Conservation (phyloP, 1,140 invertebrate species). For the Paracyclopina nana region DNA sequence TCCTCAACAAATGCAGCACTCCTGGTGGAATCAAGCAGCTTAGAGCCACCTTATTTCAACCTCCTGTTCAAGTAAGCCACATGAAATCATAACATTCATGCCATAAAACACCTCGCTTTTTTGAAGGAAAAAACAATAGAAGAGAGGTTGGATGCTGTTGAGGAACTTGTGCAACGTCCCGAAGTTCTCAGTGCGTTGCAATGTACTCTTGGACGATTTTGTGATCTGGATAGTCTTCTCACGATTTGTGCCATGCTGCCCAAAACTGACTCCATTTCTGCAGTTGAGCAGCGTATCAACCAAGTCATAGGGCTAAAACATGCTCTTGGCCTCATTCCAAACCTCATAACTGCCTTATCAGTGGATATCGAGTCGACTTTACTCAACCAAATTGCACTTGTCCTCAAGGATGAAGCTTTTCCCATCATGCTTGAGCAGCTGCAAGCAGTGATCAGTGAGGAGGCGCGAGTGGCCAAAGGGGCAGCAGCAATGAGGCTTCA, state of each 20-base stretch:
- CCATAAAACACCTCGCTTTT: not conserved
- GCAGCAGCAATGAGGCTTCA: slow-evolving; percentile 43
- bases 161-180: slow-evolving; percentile 45
- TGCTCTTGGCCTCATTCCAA: slow-evolving; percentile 44
- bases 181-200: slow-evolving; percentile 35
- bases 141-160: slow-evolving; percentile 44
- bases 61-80: slow-evolving; percentile 31
- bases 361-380: slow-evolving; percentile 35
- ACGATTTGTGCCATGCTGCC: slow-evolving; percentile 17
- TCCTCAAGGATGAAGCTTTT: slow-evolving; percentile 30
- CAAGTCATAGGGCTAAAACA: slow-evolving; percentile 56
- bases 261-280: not conserved
- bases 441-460: slow-evolving; percentile 44
- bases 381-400: slow-evolving; percentile 28
- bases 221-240: slow-evolving; percentile 40
- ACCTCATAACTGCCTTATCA: slow-evolving; percentile 38
- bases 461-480: slow-evolving; percentile 46
- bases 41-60: slow-evolving; percentile 59
- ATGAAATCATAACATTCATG: not conserved
- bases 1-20: slow-evolving; percentile 58
- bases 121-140: slow-evolving; percentile 36
- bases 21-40: slow-evolving; percentile 49
- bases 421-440: slow-evolving; percentile 41
- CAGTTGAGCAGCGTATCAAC: slow-evolving; percentile 48
- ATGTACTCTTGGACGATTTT: slow-evolving; percentile 32